phyloP scores from a whole-genome alignment of 2,888 invertebrate species.

The Erannis defoliaria region DNA sequence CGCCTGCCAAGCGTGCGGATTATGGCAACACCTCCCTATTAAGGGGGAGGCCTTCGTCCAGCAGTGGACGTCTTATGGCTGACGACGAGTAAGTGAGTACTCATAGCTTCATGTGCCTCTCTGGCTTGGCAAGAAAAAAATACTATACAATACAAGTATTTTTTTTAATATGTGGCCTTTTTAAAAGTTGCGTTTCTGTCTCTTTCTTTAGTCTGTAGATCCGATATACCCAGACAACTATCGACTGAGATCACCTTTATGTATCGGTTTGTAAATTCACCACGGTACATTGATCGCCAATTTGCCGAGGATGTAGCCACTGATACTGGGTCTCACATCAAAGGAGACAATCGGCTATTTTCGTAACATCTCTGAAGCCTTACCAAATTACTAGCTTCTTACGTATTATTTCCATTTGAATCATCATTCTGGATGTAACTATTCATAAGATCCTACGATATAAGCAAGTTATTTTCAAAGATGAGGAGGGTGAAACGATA shows the following conservation, averaged over 20 bases:
- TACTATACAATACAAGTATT: neutral
- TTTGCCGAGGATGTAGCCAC: constrained; percentile 40
- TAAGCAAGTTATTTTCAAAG: neutral
- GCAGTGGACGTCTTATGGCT: no score
- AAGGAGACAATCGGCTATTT: constrained; percentile 24
- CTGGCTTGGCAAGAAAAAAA: no score
- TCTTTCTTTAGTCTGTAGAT: neutral
- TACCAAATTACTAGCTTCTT: constrained; percentile 12
- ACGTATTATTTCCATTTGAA: constrained; percentile 4
- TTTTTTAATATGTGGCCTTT: neutral
- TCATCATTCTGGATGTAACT: neutral
- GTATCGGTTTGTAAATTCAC: constrained; percentile 43
- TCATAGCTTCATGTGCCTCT: no score
- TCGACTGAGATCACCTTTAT: constrained; percentile 20
- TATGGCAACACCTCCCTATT: no score
- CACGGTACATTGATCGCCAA: constrained; percentile 46
- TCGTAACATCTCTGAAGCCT: constrained; percentile 5
- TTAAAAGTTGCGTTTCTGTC: constrained; percentile 1
- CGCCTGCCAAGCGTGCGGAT: no score
- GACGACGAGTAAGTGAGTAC: no score
- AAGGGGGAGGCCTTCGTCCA: no score
- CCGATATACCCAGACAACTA: constrained; percentile 2
- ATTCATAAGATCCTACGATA: constrained; percentile 1
- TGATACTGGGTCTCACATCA: constrained; percentile 24
- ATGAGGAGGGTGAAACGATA: neutral